These are phyloP conservation scores for Athalia cordata DNA, from an alignment of 2,888 invertebrate species.

Conservation along the genomic window DNA sequence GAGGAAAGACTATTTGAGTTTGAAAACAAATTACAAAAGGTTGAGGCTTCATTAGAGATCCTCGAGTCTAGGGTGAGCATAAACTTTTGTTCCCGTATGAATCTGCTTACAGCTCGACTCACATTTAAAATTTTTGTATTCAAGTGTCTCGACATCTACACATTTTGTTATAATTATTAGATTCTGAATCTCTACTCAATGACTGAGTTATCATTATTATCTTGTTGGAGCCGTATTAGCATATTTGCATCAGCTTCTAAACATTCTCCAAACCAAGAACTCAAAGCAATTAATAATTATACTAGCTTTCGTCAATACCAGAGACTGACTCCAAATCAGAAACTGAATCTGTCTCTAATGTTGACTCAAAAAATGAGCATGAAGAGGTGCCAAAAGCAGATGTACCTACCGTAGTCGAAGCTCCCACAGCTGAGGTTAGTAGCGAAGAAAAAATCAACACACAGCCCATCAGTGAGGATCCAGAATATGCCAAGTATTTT, in stretches of 20 bases:
- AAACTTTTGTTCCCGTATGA: conserved; percentile 31
- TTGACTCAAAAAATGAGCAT: conserved; percentile 24
- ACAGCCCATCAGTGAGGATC: conserved; percentile 73
- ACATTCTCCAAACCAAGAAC: not conserved
- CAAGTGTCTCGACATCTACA: too few species aligned
- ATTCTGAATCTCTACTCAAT: too few species aligned
- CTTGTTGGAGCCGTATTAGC: not conserved
- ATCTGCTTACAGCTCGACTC: too few species aligned
- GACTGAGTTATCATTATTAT: too few species aligned
- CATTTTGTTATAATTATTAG: too few species aligned
- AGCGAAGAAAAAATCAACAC: conserved; percentile 7
- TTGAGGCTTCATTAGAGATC: conserved; percentile 90
- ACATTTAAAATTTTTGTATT: too few species aligned
- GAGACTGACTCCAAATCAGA: conserved; percentile 59
- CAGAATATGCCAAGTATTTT: conserved; percentile 85
- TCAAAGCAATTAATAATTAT: conserved; percentile 11
- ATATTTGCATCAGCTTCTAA: not conserved
- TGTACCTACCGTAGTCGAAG: not conserved
- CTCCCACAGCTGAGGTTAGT: not conserved
- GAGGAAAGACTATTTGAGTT: conserved; percentile 90
- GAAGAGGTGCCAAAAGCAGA: not conserved
- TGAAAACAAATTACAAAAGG: conserved; percentile 88
- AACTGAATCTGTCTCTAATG: conserved; percentile 48
- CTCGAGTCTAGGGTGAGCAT: conserved; percentile 89
- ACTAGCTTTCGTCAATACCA: conserved; percentile 77